Evolutionary conservation across 2,888 invertebrate genomes (phyloP).

Genomic region (Athalia circularis): DNA sequence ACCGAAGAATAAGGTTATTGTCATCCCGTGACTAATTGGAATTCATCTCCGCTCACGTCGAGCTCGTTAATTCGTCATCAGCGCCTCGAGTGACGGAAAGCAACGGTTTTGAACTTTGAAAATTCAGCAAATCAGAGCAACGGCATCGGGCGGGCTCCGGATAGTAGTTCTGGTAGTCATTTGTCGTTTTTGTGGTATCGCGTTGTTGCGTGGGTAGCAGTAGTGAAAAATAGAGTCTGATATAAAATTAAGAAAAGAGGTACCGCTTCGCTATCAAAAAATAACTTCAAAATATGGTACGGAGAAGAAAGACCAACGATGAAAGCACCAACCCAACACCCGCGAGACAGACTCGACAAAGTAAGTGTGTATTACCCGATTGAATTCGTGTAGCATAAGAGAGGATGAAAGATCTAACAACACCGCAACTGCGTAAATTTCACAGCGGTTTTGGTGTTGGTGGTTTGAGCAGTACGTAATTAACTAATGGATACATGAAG

Average conservation of each 20-base stretch:
- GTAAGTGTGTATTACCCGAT: not conserved
- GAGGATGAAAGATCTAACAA: too few species aligned
- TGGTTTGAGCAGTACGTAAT: too few species aligned
- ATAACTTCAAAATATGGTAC: conserved; percentile 5
- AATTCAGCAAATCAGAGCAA: not conserved
- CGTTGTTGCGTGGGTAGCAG: too few species aligned
- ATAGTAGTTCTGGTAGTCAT: too few species aligned
- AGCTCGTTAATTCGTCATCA: not conserved
- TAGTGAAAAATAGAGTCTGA: not conserved
- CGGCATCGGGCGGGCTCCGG: too few species aligned
- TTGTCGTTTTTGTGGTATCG: too few species aligned
- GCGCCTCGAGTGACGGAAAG: not conserved
- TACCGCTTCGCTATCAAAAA: not conserved
- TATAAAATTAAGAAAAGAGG: not conserved
- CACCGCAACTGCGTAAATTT: too few species aligned
- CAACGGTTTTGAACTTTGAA: conserved; percentile 31
- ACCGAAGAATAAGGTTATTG: too few species aligned
- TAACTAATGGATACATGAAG: too few species aligned
- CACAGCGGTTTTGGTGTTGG: too few species aligned
- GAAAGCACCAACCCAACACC: not conserved
- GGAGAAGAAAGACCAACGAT: conserved; percentile 14
- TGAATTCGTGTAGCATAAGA: too few species aligned
- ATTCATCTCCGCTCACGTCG: not conserved
- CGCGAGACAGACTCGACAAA: not conserved
- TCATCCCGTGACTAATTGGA: not conserved